Evolutionary conservation across 2,888 invertebrate species (phyloP).

Genomic region (Bhutanitis thaidina): DNA sequence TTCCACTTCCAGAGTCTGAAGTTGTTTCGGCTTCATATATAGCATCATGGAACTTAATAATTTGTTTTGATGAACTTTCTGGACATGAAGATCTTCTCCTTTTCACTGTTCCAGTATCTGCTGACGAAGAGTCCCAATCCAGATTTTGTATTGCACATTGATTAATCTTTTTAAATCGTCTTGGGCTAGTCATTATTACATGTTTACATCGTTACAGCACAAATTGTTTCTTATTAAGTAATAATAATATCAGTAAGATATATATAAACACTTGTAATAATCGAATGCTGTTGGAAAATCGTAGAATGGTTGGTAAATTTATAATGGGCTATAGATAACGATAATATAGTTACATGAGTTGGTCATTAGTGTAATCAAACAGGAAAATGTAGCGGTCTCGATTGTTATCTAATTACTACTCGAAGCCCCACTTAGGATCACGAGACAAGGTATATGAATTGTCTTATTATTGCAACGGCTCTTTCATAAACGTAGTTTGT

Average conservation of each 20-base stretch:
- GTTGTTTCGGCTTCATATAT: slow-evolving; percentile 64
- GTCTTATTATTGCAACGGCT: not conserved
- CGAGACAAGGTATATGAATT: not conserved
- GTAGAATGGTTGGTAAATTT: slow-evolving; percentile 33
- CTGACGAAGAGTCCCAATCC: slow-evolving; percentile 87
- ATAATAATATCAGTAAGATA: not conserved
- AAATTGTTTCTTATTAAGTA: slow-evolving; percentile 23
- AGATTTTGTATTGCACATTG: slow-evolving; percentile 63
- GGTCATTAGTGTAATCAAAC: slow-evolving; percentile 60
- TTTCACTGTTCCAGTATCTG: slow-evolving; percentile 86
- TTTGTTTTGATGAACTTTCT: slow-evolving; percentile 46
- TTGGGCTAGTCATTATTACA: slow-evolving; percentile 74
- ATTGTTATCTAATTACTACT: slow-evolving; percentile 75
- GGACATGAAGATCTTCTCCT: slow-evolving; percentile 81
- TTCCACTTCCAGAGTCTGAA: slow-evolving; percentile 67
- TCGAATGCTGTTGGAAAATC: slow-evolving; percentile 40
- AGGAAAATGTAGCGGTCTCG: slow-evolving; percentile 52
- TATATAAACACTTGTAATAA: slow-evolving; percentile 12
- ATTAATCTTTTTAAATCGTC: slow-evolving; percentile 67
- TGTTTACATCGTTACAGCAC: slow-evolving; percentile 51
- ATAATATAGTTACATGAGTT: slow-evolving; percentile 32
- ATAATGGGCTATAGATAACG: slow-evolving; percentile 31
- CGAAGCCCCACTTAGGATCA: slow-evolving; percentile 61
- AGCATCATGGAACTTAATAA: slow-evolving; percentile 42
- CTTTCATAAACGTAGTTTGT: not conserved